Base-by-base conservation (phyloP, 2,888 invertebrate genomes). In the Oligia fasciuncula region DNA sequence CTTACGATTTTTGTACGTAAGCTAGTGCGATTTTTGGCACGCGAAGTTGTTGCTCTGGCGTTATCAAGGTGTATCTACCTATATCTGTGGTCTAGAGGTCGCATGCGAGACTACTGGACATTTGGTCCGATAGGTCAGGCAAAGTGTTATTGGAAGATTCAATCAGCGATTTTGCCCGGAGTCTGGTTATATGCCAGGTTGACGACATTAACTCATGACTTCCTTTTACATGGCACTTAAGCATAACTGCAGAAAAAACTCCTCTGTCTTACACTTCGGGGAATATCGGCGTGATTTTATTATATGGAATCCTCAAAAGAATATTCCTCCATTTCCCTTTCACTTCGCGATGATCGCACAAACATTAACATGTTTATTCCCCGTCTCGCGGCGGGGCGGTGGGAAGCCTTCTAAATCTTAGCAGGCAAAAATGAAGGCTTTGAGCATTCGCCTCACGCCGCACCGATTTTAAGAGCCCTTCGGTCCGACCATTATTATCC, bases 381-480 rank as follows among this genome's bases (percentile, higher is more conserved):
- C 29, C 62, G 69, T 77, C 80, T n/a, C 80, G 80, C 73, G 65
- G 77, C 85, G 78, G 73, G 65, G 77, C 87, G 78, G 73, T 79
- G 73, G 81, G 14, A 54, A 46, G 57, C 77, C 29, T 65, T 62
- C 75, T 77, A 87, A 81, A 88, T 81, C 87, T 79, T 68, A 70
- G 80, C 74, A 78, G 73, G 71, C 79, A 86, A 84, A 81, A 85
- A 86, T 91, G 89, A 92, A 90, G 88, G 88, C 89, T 91, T 92
- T 92, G 90, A 87, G 88, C 87, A 94, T 93, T 94, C 94, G 79
- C 69, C 90, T 88, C 93, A 93, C 94, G 93, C 85, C 85, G 89
- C 89, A 88, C 86, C 92, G 90, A 91, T 92, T 92, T 90, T 92
- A 92, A 94, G 93, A 91, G 93, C 92, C 92, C 91, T 91, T 90